Conservation (phyloP, 2,888 invertebrate genomes). For the Nomada fabriciana region DNA sequence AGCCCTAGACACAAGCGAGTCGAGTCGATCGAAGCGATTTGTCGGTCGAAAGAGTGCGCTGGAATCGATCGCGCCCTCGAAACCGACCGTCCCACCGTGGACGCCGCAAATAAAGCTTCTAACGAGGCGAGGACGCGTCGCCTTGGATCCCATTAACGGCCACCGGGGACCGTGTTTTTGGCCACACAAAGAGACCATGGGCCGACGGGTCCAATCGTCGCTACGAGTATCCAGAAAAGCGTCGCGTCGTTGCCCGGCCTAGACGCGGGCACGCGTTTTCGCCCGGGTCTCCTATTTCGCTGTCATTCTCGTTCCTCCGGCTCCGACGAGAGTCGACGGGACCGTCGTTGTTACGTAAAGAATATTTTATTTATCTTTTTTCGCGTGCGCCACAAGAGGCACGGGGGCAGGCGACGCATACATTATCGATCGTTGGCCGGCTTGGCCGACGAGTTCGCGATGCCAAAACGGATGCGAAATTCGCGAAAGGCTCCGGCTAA, state of each 20-base stretch:
- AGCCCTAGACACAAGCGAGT: not conserved
- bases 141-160: slow-evolving; percentile 19
- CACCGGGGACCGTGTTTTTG: slow-evolving; percentile 1
- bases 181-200: slow-evolving; percentile 1
- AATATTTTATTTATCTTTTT: slow-evolving; percentile 54
- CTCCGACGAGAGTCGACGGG: not conserved
- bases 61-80: slow-evolving; percentile 23
- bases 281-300: not conserved
- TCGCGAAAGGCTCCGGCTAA: slow-evolving; percentile 59
- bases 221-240: not conserved
- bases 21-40: slow-evolving; percentile 16
- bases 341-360: slow-evolving; percentile 32
- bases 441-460: slow-evolving; percentile 54
- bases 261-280: not conserved
- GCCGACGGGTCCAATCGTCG: not conserved
- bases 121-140: slow-evolving; percentile 8
- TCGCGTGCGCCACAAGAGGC: slow-evolving; percentile 16
- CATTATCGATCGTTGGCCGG: slow-evolving; percentile 69
- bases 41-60: not conserved
- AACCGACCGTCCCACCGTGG: not conserved
- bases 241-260: not conserved
- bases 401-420: slow-evolving; percentile 61
- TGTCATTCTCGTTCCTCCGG: not conserved
- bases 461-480: slow-evolving; percentile 73
- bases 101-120: slow-evolving; percentile 20